Conservation (phyloP, 1,140 invertebrate genomes). For the Cherax quadricarinatus region DNA sequence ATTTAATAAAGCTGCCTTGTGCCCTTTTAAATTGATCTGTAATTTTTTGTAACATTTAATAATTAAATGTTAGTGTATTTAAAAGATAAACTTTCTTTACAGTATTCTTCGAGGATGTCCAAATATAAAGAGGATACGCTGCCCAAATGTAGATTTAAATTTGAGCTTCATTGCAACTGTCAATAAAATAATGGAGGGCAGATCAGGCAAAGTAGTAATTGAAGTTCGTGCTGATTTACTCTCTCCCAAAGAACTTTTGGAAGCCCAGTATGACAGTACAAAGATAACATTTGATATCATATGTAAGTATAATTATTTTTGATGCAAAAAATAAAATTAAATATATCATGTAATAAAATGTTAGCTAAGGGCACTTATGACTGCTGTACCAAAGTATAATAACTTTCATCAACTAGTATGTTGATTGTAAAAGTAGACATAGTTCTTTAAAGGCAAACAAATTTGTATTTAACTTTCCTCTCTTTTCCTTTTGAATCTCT, state of each 20-base stretch:
- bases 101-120: constrained; percentile 10
- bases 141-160: not conserved
- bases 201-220: constrained; percentile 9
- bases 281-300: not conserved
- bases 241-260: not conserved
- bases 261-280: constrained; percentile 19
- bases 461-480: too few species aligned
- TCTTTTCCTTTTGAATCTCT: too few species aligned
- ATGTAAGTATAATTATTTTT: constrained; percentile 9
- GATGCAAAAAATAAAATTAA: not conserved
- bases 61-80: too few species aligned
- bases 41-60: too few species aligned
- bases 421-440: too few species aligned
- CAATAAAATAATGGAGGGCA: constrained; percentile 4
- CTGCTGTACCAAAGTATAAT: too few species aligned
- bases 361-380: too few species aligned
- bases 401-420: too few species aligned
- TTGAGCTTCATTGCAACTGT: not conserved
- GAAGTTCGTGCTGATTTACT: not conserved
- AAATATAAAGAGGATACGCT: constrained; percentile 3
- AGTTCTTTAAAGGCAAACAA: too few species aligned
- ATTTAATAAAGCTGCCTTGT: too few species aligned
- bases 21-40: too few species aligned
- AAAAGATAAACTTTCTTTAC: not conserved
- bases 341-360: too few species aligned